Evolutionary conservation across 1,140 invertebrate genomes (phyloP), one percentile per base, ranked within the genome.

Genomic region (Drosophila saltans): DNA sequence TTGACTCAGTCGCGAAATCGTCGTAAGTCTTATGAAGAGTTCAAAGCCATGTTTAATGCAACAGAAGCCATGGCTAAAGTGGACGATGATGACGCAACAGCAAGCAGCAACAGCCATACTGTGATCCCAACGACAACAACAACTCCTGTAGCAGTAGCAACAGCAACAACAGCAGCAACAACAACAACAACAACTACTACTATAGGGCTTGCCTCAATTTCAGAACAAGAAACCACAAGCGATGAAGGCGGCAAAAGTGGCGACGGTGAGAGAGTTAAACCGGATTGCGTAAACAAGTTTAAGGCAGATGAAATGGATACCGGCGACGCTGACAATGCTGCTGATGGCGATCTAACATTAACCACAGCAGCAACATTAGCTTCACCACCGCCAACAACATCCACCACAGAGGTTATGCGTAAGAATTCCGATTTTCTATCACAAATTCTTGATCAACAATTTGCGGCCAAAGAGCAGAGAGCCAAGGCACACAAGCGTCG

Each of bases 371-470:
- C 64, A 62, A 26, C 63, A 55, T 16, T 39, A 72, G 30, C 33
- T 11, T 6, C 26, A 11, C 33, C 40, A 40, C 3, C 39, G 66
- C 63, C 41, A 26, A 39, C 67, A 39, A 58, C 61, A 39, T 65
- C 58, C 69, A 88, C 72, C 62, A 92, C 91, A 80, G 84, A 82
- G 69, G 89, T 81, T 75, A 77, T 92, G 82, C 88, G 91, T 75
- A 92, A 92, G 76, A 92, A 92, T 80, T 92, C 91, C 2, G 89
- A 92, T 91, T 91, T 91, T 88, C 88, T 92, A 86, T 92, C 91
- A 57, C 84, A 86, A 64, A 92, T 92, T 80, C 91, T 92, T 69
- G 91, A 92, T 84, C 88, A 91, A 28, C 81, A 92, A 58, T 71
- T 92, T 81, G 75, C 81, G 75, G 78, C 65, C 68, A 86, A 89